Conservation (phyloP, 2,113 vertebrate species). For the Genyomyrus donnyi region DNA sequence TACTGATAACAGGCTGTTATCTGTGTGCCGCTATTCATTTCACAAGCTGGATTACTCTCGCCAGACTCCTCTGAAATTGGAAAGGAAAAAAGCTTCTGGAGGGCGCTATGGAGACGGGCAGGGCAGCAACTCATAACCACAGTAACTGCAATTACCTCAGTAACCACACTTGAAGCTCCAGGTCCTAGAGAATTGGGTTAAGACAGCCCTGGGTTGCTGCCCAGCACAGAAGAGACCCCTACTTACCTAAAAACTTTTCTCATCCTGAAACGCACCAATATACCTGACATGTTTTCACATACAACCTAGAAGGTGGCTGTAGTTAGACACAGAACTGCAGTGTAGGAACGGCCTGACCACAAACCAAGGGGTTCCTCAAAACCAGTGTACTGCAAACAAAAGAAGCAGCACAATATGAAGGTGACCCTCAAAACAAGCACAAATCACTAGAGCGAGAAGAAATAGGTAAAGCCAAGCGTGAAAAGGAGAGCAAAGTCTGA, state of each 20-base stretch:
- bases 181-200: background rate
- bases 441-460: background rate
- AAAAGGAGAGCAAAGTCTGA: background rate
- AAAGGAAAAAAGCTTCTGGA: background rate
- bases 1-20: slow-evolving; percentile 35
- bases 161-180: background rate
- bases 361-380: background rate
- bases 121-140: background rate
- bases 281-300: background rate
- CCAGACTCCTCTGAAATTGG: slow-evolving; percentile 29
- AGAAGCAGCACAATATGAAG: background rate
- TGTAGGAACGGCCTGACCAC: background rate
- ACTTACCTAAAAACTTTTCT: background rate
- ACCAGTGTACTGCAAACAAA: background rate
- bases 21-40: slow-evolving; percentile 25
- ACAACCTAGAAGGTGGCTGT: background rate
- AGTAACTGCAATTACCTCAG: background rate
- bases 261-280: background rate
- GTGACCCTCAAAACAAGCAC: background rate
- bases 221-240: background rate
- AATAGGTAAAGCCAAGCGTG: background rate
- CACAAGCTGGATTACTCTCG: slow-evolving; percentile 27
- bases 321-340: background rate
- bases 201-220: background rate
- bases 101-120: background rate